A percentile compares a stretch with the other conserved stretches of the same genome.
Evolutionary conservation across 2,113 vertebrate genomes (phyloP).

Genomic region (Ailuropoda melanoleuca): DNA sequence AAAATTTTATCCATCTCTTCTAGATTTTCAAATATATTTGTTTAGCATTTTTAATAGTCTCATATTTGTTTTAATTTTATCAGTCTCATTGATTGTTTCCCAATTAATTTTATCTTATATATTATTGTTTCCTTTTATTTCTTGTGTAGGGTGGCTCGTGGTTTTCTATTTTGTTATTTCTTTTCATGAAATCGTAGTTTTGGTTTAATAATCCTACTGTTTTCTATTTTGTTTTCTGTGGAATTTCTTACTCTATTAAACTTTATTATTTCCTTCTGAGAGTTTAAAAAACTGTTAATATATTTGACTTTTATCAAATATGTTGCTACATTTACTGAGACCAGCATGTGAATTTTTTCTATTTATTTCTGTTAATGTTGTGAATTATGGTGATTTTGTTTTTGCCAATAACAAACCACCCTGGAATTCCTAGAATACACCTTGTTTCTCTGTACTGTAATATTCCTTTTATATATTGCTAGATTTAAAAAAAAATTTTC

Average conservation of each 20-base stretch:
- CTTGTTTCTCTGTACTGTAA: not conserved
- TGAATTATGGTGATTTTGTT: not conserved
- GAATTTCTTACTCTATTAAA: not conserved
- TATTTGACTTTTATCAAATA: not conserved
- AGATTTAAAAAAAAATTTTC: not conserved
- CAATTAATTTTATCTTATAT: not conserved
- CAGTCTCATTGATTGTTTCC: not conserved
- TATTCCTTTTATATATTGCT: not conserved
- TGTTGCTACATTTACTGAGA: not conserved
- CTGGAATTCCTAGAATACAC: not conserved
- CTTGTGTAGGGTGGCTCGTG: not conserved
- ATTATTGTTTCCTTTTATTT: not conserved
- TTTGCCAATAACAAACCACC: not conserved
- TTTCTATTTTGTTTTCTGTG: not conserved
- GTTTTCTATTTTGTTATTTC: constrained; percentile 6
- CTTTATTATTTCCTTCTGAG: not conserved
- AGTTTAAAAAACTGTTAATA: not conserved
- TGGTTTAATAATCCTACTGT: not conserved
- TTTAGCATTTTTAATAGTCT: not conserved
- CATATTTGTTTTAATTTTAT: not conserved
- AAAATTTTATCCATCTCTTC: not conserved
- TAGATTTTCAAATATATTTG: constrained; percentile 18
- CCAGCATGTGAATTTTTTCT: not conserved
- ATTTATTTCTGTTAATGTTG: not conserved
- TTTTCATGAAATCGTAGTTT: not conserved